Conservation (phyloP, 2,797 vertebrate species). For the Jordanella pulchra region DNA sequence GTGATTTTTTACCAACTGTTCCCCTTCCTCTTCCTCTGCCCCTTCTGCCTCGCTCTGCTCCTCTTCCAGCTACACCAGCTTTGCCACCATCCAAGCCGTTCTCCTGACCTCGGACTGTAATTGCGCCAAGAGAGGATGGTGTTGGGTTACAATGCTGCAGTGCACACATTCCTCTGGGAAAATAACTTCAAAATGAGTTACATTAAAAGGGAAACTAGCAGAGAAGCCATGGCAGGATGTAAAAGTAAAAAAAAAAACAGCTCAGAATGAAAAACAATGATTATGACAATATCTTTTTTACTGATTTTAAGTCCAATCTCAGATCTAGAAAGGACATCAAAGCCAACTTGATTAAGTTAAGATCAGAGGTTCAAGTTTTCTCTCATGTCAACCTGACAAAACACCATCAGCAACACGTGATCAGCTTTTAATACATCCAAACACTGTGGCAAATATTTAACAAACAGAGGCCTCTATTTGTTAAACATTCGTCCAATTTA, state of each 20-base stretch:
- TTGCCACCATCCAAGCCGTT: constrained; percentile 93
- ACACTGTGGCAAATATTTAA: background rate
- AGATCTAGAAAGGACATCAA: background rate
- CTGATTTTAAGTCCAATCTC: background rate
- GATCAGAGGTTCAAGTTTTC: background rate
- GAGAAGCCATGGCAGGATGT: background rate
- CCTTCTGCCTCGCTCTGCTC: constrained; percentile 90
- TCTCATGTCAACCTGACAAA: background rate
- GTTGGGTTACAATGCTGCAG: constrained; percentile 10
- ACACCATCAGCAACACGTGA: too few relatives aligned
- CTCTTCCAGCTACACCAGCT: constrained; percentile 87
- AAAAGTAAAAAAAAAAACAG: background rate
- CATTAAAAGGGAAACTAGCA: background rate
- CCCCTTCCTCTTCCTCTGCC: constrained; percentile 95
- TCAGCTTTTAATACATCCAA: background rate
- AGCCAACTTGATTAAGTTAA: background rate
- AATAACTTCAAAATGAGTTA: background rate
- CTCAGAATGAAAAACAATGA: background rate
- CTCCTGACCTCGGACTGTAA: constrained; percentile 93
- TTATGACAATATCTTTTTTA: too few relatives aligned
- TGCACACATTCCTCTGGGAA: background rate
- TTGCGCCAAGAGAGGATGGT: constrained; percentile 2
- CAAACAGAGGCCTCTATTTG: too few relatives aligned
- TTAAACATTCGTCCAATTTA: too few relatives aligned
- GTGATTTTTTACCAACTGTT: constrained; percentile 71